Evolutionary conservation across 2,888 invertebrate species (phyloP).

Genomic region (Andrena hattorfiana): DNA sequence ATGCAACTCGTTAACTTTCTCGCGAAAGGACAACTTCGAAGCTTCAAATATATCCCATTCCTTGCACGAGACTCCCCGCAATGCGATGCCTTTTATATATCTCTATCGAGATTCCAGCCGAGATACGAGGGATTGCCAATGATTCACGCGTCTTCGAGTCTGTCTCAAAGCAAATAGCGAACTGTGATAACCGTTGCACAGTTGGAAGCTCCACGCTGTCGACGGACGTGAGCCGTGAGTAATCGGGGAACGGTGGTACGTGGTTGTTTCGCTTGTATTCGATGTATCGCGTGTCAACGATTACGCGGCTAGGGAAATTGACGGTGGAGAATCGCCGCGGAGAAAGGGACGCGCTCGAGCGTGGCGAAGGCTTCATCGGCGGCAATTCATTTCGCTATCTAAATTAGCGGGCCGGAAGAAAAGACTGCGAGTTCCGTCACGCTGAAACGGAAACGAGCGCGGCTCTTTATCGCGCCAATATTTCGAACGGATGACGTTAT

Average conservation of each 20-base stretch:
- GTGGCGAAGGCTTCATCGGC: constrained; percentile 15
- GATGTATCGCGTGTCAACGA: neutral
- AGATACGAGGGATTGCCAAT: neutral
- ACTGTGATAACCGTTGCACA: neutral
- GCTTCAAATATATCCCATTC: neutral
- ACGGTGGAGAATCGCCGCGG: neutral
- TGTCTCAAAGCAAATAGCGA: neutral
- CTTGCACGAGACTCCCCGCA: neutral
- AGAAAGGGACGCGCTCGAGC: neutral
- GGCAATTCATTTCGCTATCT: constrained; percentile 52
- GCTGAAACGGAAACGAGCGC: constrained; percentile 47
- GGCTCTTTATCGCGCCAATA: neutral
- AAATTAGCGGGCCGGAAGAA: constrained; percentile 50
- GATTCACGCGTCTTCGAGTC: neutral
- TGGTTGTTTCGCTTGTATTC: neutral
- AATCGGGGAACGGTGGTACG: too few species aligned
- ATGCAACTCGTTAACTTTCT: constrained; percentile 28
- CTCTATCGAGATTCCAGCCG: neutral
- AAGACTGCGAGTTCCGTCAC: constrained; percentile 33
- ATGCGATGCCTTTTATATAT: constrained; percentile 2
- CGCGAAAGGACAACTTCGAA: constrained; percentile 6
- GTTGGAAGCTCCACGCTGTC: too few species aligned
- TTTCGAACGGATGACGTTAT: too few species aligned
- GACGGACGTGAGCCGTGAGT: too few species aligned
- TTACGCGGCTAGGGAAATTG: neutral